These are phyloP conservation scores for Eupeodes luniger DNA, from an alignment of 2,888 invertebrate species.

Conservation along the genomic window DNA sequence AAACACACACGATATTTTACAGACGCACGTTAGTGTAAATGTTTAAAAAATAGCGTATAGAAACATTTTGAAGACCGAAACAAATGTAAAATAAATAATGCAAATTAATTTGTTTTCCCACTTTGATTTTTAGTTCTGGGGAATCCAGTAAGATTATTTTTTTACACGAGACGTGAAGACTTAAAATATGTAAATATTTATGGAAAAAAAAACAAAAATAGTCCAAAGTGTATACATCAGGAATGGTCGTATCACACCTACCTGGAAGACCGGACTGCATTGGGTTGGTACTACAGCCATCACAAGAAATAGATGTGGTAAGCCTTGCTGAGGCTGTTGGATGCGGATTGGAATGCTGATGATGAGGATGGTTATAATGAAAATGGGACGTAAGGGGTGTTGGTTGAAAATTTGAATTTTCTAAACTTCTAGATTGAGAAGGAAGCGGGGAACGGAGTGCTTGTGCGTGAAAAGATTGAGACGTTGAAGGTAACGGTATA, in stretches of 20 bases:
- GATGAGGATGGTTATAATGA: conserved; percentile 71
- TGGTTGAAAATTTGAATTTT: conserved; percentile 73
- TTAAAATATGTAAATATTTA: conserved; percentile 27
- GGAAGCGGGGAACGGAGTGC: conserved; percentile 61
- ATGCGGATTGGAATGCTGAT: conserved; percentile 63
- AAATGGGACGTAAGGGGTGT: conserved; percentile 56
- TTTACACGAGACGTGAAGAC: conserved; percentile 61
- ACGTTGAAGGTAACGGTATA: conserved; percentile 44
- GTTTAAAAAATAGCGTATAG: background rate
- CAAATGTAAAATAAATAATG: conserved; percentile 15
- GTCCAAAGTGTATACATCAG: conserved; percentile 66
- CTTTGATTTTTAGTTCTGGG: conserved; percentile 11
- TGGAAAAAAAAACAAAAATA: background rate
- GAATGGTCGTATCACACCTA: conserved; percentile 84
- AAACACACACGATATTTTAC: conserved; percentile 37
- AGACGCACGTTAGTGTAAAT: conserved; percentile 2
- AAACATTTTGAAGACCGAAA: conserved; percentile 37
- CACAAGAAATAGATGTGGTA: conserved; percentile 81
- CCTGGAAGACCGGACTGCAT: conserved; percentile 80
- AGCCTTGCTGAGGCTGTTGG: conserved; percentile 61
- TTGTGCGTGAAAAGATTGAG: conserved; percentile 64
- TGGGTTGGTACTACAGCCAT: conserved; percentile 79
- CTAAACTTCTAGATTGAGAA: conserved; percentile 36
- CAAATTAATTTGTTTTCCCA: background rate
- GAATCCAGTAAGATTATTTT: conserved; percentile 35